These are phyloP conservation scores for Epizoanthus ramosus DNA, from an alignment of 92 coral and sea anemone genomes.

Conservation along the genomic window DNA sequence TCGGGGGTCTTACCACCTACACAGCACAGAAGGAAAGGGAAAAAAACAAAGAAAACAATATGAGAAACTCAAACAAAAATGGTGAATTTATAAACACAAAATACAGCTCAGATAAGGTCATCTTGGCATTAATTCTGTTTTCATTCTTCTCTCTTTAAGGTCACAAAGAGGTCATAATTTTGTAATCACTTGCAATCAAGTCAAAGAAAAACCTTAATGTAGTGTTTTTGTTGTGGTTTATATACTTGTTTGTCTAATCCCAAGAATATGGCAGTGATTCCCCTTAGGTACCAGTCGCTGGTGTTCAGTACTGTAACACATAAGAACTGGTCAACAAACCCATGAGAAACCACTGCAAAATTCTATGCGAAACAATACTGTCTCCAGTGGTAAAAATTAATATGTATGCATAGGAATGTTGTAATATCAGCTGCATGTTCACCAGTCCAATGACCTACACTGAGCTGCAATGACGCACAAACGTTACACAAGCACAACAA, in stretches of 20 bases:
- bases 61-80: neutral
- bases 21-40: conserved; percentile 59
- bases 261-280: conserved; percentile 26
- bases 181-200: too few species aligned
- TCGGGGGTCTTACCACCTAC: conserved; percentile 97
- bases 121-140: neutral
- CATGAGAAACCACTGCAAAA: conserved; percentile 26
- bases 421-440: neutral
- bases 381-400: too few species aligned
- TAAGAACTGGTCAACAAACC: conserved; percentile 28
- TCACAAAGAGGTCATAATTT: too few species aligned
- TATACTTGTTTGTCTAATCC: neutral
- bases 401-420: neutral
- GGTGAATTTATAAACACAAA: neutral
- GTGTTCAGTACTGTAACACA: conserved; percentile 42
- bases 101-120: conserved; percentile 35
- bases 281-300: conserved; percentile 23
- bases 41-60: conserved; percentile 33
- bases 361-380: neutral
- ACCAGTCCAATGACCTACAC: conserved; percentile 22
- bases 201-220: too few species aligned
- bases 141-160: neutral
- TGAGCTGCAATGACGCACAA: conserved; percentile 35
- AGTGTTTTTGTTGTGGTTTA: neutral
- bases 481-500: conserved; percentile 19